These are phyloP conservation scores for Papilio dardanus DNA, from an alignment of 1,140 invertebrate species.

Conservation along the genomic window DNA sequence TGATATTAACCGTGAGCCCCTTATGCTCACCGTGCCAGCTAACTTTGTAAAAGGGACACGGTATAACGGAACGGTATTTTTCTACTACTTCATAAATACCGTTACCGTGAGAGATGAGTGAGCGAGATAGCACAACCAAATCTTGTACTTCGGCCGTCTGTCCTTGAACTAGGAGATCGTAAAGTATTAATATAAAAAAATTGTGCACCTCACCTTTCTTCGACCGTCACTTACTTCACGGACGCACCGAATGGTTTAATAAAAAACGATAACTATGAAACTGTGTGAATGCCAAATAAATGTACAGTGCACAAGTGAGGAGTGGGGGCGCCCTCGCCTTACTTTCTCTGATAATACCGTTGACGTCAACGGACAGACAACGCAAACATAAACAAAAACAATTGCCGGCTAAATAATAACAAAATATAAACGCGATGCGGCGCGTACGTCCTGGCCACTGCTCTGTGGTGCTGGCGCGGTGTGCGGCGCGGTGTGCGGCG, in stretches of 20 bases:
- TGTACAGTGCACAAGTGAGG: background rate
- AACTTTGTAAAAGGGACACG: no score
- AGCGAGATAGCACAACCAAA: no score
- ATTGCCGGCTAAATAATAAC: background rate
- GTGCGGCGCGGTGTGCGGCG: no score
- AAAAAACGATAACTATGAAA: background rate
- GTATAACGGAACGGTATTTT: no score
- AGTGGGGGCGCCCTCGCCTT: background rate
- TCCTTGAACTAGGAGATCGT: no score
- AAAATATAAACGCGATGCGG: background rate
- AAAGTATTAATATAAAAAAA: no score
- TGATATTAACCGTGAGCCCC: no score
- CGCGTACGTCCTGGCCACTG: background rate
- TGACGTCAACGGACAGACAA: background rate
- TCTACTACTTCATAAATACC: no score
- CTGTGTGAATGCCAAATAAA: background rate
- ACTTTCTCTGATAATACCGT: background rate
- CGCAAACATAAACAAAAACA: slow-evolving; percentile 4
- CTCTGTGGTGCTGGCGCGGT: background rate
- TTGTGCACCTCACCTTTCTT: background rate
- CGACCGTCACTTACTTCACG: background rate
- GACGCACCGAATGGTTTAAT: background rate
- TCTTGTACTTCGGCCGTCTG: no score
- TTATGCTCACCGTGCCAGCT: no score
- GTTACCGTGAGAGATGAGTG: no score